Evolutionary conservation across 2,797 vertebrate species (phyloP).

Genomic region (Loriculus beryllinus): DNA sequence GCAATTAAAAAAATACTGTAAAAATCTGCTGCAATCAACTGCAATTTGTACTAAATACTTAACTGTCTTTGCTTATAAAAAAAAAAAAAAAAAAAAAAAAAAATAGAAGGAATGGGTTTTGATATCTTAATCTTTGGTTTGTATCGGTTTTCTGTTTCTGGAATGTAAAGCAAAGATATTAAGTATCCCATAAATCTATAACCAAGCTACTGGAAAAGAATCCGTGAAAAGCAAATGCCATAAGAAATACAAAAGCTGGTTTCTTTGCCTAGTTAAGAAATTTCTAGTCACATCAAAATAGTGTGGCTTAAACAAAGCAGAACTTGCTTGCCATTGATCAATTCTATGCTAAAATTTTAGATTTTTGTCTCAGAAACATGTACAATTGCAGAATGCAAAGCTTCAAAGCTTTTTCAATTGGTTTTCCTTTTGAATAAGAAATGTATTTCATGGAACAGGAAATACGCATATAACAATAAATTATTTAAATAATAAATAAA

Average conservation of each 20-base stretch:
- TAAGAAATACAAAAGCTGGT: constrained; percentile 14
- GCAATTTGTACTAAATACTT: background rate
- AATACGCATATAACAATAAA: background rate
- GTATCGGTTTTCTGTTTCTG: constrained; percentile 39
- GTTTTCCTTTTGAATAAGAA: background rate
- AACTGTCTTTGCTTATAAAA: background rate
- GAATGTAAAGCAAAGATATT: constrained; percentile 39
- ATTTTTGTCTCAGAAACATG: background rate
- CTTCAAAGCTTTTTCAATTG: background rate
- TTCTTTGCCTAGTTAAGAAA: background rate
- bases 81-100: background rate
- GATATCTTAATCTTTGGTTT: constrained; percentile 42
- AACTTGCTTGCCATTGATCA: background rate
- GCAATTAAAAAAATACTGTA: background rate
- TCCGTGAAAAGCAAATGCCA: constrained; percentile 3
- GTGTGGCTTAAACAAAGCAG: background rate
- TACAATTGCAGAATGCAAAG: background rate
- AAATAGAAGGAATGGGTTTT: background rate
- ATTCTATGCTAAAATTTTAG: background rate
- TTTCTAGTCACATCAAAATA: background rate
- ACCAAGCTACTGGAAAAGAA: constrained; percentile 23
- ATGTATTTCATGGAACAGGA: background rate
- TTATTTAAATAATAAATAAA: background rate
- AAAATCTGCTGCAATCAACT: background rate
- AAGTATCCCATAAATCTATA: constrained; percentile 44